Percentiles rank a stretch among this genome's conserved stretches.
phyloP scores from a whole-genome alignment of 1,140 invertebrate genomes.

The Vollenhovia emeryi region DNA sequence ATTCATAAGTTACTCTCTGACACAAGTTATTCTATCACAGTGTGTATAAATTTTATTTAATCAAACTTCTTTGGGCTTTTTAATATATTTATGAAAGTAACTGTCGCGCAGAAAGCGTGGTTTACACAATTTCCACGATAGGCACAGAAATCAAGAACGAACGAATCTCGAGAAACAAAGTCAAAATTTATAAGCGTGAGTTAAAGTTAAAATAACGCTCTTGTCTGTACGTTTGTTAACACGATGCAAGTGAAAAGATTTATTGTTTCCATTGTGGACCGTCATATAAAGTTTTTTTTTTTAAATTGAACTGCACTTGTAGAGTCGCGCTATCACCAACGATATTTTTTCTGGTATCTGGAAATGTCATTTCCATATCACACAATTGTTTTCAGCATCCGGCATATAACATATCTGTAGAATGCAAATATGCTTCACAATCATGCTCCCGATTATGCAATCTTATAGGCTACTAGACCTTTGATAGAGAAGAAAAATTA shows the following conservation, averaged over 20 bases:
- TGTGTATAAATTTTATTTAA: not conserved
- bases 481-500: not conserved
- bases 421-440: slow-evolving; percentile 30
- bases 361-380: slow-evolving; percentile 58
- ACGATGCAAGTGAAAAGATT: slow-evolving; percentile 23
- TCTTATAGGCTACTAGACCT: not conserved
- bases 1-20: slow-evolving; percentile 3
- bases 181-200: not conserved
- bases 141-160: not conserved
- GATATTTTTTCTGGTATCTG: slow-evolving; percentile 52
- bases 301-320: slow-evolving; percentile 35
- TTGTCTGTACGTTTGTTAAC: slow-evolving; percentile 17
- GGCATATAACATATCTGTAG: slow-evolving; percentile 6
- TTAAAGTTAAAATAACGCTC: slow-evolving; percentile 19
- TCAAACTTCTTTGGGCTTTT: not conserved
- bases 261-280: slow-evolving; percentile 25
- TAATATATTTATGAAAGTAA: not conserved
- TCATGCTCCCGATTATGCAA: not conserved
- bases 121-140: not conserved
- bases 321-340: slow-evolving; percentile 23
- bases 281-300: not conserved
- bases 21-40: not conserved
- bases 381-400: slow-evolving; percentile 47
- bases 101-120: not conserved
- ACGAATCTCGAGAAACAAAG: not conserved